These are phyloP conservation scores for Emydoidea blandingii DNA, from an alignment of 2,797 vertebrate species.

Conservation along the genomic window DNA sequence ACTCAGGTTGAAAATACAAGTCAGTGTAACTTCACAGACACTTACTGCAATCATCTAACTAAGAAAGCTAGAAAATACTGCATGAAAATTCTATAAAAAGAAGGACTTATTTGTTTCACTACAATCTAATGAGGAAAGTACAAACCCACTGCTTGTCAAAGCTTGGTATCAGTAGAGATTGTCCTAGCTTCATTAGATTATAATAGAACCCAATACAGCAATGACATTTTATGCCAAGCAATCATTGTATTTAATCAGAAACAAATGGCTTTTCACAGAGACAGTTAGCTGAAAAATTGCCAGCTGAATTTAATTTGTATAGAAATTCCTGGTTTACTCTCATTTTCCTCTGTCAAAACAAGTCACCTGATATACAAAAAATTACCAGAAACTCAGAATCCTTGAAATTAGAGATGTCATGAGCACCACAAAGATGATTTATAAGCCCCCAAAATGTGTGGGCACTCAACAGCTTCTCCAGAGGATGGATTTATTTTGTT, in stretches of 20 bases:
- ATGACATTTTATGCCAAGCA: not conserved
- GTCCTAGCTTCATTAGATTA: not conserved
- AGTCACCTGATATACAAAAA: not conserved
- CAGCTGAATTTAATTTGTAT: not conserved
- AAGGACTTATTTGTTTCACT: not conserved
- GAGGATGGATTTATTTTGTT: not conserved
- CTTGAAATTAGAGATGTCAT: not conserved
- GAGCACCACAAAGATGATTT: not conserved
- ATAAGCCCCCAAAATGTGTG: not conserved
- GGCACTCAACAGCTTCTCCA: not conserved
- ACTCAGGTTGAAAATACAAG: not conserved
- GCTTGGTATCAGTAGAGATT: not conserved
- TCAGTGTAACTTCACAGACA: not conserved
- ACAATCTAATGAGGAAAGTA: not conserved
- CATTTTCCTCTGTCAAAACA: not conserved
- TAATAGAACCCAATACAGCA: not conserved
- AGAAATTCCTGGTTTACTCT: not conserved
- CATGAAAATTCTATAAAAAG: not conserved
- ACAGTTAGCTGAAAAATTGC: not conserved
- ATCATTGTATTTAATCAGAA: not conserved
- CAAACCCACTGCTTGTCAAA: not conserved
- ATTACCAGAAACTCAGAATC: not conserved
- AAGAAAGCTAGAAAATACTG: not conserved
- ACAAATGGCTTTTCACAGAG: not conserved
- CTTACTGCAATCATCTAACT: not conserved